Evolutionary conservation across 2,113 vertebrate species (phyloP).

Genomic region (Ceyx melanurus): DNA sequence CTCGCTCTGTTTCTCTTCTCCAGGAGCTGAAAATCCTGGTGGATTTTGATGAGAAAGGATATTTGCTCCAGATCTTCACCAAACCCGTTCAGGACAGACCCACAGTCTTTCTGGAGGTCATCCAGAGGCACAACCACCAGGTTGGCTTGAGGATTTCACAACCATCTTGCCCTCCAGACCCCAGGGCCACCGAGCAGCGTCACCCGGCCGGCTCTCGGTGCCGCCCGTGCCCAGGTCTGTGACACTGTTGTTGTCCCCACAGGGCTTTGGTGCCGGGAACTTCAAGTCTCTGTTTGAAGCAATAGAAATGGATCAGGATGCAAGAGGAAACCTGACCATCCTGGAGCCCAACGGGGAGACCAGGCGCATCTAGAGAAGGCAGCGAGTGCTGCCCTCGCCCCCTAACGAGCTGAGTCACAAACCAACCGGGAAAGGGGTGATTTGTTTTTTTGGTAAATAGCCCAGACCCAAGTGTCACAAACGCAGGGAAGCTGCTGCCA

Average conservation of each 20-base stretch:
- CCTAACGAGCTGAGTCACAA: not conserved
- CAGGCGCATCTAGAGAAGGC: not conserved
- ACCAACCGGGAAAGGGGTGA: not conserved
- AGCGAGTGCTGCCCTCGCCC: fast-evolving
- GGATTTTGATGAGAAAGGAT: slow-evolving; percentile 94
- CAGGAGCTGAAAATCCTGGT: slow-evolving; percentile 94
- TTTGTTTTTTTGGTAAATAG: slow-evolving; percentile 2
- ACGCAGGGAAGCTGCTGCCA: not conserved
- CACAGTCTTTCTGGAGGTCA: slow-evolving; percentile 94
- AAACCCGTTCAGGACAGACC: slow-evolving; percentile 97
- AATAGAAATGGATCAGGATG: slow-evolving; percentile 88
- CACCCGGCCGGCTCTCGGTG: not conserved
- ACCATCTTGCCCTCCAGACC: not conserved
- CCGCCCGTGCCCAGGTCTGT: fast-evolving
- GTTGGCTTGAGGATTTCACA: slow-evolving; percentile 50
- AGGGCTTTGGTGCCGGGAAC: slow-evolving; percentile 97
- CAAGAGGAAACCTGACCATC: slow-evolving; percentile 89
- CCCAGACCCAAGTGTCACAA: not conserved
- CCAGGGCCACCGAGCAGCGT: too few relatives aligned
- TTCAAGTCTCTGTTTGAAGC: slow-evolving; percentile 96
- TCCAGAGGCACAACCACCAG: slow-evolving; percentile 96
- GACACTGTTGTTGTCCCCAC: not conserved
- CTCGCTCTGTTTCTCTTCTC: not conserved
- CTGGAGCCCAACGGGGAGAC: slow-evolving; percentile 77
- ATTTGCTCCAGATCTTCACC: slow-evolving; percentile 97